These are phyloP conservation scores for Diphyllodes magnificus DNA, from an alignment of 2,113 vertebrate genomes.

Conservation along the genomic window DNA sequence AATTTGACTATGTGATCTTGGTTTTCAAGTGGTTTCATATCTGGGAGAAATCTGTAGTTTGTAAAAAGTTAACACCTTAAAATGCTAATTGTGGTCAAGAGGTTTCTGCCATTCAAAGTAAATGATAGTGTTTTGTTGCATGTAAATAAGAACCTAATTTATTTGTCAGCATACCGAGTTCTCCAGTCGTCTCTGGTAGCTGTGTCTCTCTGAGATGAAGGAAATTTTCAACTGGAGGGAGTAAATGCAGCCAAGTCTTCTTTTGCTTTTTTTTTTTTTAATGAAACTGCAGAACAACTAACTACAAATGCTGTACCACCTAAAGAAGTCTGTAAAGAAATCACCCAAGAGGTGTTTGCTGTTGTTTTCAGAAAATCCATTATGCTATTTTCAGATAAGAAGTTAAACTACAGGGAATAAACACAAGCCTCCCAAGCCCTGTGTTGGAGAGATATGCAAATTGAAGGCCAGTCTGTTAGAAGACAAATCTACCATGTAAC, in stretches of 20 bases:
- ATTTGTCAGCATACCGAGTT: neutral
- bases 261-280: neutral
- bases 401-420: neutral
- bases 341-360: neutral
- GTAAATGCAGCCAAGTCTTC: neutral
- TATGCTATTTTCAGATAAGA: neutral
- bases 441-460: neutral
- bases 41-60: neutral
- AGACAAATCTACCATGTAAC: neutral
- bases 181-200: neutral
- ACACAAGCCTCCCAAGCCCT: neutral
- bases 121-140: neutral
- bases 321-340: neutral
- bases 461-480: neutral
- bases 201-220: neutral
- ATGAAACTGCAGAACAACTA: neutral
- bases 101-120: neutral
- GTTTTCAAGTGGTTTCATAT: neutral
- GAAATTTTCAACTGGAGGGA: neutral
- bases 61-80: neutral
- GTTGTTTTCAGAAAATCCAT: neutral
- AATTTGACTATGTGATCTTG: neutral
- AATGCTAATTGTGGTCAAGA: neutral
- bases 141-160: neutral
- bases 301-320: neutral